phyloP scores from a whole-genome alignment of 30 jellyfish, hydroid and myxozoan genomes.

The Turritopsis dohrnii region DNA sequence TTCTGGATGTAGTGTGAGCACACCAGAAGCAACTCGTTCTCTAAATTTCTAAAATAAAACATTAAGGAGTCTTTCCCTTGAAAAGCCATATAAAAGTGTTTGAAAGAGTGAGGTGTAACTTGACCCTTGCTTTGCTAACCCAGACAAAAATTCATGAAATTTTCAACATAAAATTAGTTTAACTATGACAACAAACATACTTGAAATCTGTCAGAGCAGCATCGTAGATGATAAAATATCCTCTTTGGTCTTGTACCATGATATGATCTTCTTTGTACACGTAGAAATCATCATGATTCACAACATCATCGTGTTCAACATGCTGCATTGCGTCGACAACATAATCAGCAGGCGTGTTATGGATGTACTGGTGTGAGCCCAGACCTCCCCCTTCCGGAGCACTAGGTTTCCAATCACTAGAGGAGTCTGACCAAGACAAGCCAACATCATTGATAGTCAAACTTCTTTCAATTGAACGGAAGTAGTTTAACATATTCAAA shows the following conservation, averaged over 20 bases:
- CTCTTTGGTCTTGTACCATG: constrained; percentile 76
- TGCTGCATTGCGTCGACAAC: neutral
- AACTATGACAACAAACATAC: constrained; percentile 28
- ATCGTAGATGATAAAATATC: constrained; percentile 49
- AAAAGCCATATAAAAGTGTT: too few relatives aligned
- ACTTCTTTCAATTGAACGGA: constrained; percentile 73
- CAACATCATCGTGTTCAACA: constrained; percentile 25
- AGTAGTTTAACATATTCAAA: constrained; percentile 47
- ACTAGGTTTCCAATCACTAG: neutral
- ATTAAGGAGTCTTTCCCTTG: neutral
- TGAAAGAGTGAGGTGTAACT: too few relatives aligned
- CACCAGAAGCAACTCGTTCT: constrained; percentile 50
- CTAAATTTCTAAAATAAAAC: constrained; percentile 40
- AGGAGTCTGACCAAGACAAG: constrained; percentile 35
- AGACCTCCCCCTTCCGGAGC: constrained; percentile 26
- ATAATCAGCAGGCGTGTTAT: constrained; percentile 56
- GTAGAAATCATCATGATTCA: constrained; percentile 71
- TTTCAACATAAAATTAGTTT: too few relatives aligned
- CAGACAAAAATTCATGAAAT: too few relatives aligned
- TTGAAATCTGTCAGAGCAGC: constrained; percentile 57
- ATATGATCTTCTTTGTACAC: constrained; percentile 47
- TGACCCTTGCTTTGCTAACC: too few relatives aligned
- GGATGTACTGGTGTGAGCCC: constrained; percentile 68
- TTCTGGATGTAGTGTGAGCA: constrained; percentile 62
- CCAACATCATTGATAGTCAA: constrained; percentile 68